Evolutionary conservation across 2,113 vertebrate genomes (phyloP), one percentile per base, ranked within the genome.

Genomic region (Galbula dea): DNA sequence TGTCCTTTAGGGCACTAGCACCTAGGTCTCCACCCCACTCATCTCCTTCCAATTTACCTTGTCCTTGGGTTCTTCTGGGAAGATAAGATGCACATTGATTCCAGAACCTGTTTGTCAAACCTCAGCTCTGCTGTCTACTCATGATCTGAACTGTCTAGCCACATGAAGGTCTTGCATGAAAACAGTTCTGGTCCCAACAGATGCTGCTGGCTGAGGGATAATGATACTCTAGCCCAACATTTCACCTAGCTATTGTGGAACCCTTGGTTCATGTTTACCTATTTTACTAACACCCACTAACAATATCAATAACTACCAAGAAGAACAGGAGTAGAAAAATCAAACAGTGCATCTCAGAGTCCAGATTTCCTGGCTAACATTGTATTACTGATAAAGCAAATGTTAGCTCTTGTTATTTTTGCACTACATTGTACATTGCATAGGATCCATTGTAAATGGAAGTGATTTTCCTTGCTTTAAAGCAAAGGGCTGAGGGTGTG

Each of bases 71-170:
- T 91, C 75, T 83, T 73, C 21, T 2, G 12, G 41, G 54, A 87
- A 91, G 89, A 82, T 89, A 82, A 91, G 45, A 34, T 41, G 11
- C 14, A 3, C 62, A 69, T 30, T 37, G 85, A 87, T 76, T 85
- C 83, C 63, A 85, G 61, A 87, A 93, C 87, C 78, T 91, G 93
- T 95, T 94, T 76, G 68, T 89, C 89, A 84, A 49, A 94, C 63
- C 11, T 52, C 63, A 43, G 67, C 79, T 89, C 54, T 96, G 63
- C 75, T 73, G 58, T 62, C 85, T 93, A 78, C 72, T 93, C 17
- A 19, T 66, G 73, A 69, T 87, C 78, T 71, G 20, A 71, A 59
- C 48, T 43, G 43, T 45, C 69, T 79, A 62, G 54, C 82, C 78
- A 79, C 82, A 77, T 82, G 82, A 91, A 95, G 36, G 45, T 71